These are phyloP conservation scores for Cyrtonyx montezumae DNA, from an alignment of 2,113 vertebrate species.

Conservation along the genomic window DNA sequence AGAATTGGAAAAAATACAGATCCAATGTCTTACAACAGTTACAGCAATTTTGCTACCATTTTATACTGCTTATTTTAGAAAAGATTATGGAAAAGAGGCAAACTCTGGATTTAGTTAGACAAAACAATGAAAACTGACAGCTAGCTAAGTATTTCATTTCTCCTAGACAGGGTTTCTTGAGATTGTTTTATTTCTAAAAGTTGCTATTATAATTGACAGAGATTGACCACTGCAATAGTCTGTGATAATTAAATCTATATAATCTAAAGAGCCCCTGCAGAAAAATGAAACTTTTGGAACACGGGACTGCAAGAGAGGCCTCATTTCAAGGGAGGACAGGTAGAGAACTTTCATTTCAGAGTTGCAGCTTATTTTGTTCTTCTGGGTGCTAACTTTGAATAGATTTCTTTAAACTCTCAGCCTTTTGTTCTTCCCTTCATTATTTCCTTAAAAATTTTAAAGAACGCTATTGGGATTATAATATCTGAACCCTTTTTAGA, in stretches of 20 bases:
- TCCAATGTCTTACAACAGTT: fast-evolving
- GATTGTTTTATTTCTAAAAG: neutral
- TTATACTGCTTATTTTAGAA: neutral
- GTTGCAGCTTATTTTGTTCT: neutral
- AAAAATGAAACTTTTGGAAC: neutral
- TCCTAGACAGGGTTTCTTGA: neutral
- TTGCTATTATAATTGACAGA: neutral
- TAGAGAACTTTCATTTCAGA: neutral
- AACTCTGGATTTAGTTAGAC: neutral
- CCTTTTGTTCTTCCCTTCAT: neutral
- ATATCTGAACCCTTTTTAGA: neutral
- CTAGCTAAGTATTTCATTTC: neutral
- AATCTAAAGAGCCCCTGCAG: neutral
- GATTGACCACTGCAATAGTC: neutral
- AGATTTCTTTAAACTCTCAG: neutral
- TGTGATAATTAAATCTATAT: neutral
- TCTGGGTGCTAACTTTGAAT: neutral
- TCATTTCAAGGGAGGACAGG: neutral
- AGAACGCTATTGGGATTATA: neutral
- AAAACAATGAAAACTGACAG: too few species aligned
- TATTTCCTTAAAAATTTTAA: constrained; percentile 17
- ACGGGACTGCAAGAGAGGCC: neutral
- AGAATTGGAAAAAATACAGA: neutral
- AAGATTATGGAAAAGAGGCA: neutral
- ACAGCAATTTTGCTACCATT: neutral